Evolutionary conservation across 2,888 invertebrate genomes (phyloP), one percentile per base, ranked within the genome.

Genomic region (Lutraria lutraria): DNA sequence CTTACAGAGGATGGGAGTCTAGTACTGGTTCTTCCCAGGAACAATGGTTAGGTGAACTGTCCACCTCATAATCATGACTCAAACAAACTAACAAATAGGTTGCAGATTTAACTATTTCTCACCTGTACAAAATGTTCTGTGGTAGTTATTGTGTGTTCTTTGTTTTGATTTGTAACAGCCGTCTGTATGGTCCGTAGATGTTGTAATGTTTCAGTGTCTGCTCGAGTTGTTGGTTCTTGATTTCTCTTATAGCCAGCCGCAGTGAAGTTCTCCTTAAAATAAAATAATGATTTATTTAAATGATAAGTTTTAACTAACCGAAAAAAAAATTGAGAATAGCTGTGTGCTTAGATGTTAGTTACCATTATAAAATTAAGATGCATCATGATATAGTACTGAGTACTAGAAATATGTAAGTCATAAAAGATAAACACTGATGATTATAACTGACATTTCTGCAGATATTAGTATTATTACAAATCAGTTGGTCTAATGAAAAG

Each of bases 231-330:
- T 10, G 63, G 83, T 34, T 34, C 21, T 8, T 63, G 43, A 80
- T 43, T 43, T 81, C 88, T 89, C 87, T 89, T 90, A 19, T 31
- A 25, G 25, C 63, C 34, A 19, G 76, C 76, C 1, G 83, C 83
- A 54, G 52, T 54, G 6, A 76, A 16, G 83, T 92, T 92, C 80
- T 92, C 92, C 92, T 92, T 86, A 25, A 76, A 25, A 68, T 34
- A 76, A 85, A 52, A n/a, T 13, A 80, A 60, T 43, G 25, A 52
- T 19, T 19, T 43, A 43, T 4, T 43, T 43, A 4, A 43, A 43
- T 43, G 43, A 43, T 2, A 43, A 43, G 43, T 43, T 43, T 43
- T 43, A 43, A 43, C 43, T 4, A 43, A 56, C 12, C n/a, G n/a
- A n/a, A n/a, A n/a, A 6, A 19, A 56, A 56, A 56, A 12, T 56